Base-by-base conservation (phyloP, 2,113 vertebrate genomes). In the Sarotherodon lohbergeri region DNA sequence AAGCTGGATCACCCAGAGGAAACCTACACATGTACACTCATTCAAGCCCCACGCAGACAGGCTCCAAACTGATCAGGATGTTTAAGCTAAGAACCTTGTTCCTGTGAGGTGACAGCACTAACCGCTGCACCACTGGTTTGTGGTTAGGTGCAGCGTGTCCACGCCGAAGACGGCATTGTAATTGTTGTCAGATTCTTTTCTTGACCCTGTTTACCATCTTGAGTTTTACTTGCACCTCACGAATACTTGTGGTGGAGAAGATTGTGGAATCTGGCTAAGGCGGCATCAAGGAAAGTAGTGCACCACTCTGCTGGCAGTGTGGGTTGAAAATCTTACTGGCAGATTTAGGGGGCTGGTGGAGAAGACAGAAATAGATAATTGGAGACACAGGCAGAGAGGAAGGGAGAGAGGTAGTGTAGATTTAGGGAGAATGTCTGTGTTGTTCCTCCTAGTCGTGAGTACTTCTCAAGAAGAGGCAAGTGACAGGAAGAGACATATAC, bases 351-450 rank as follows among this genome's bases (percentile, higher is more conserved):
- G 83, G 79, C 81, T 89, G 91, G 86, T 91, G 85, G 81, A 88
- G 80, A 82, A 91, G 91, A 93, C 90, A 91, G 85, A 93, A 94
- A 93, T 93, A 94, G 91, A 93, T 93, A 90, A 94, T 92, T 89
- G 91, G 91, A 91, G 91, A 91, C 81, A 88, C 91, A 91, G 86
- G 88, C 83, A 92, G 84, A 93, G 86, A 86, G 78, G 68, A 84
- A 85, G 82, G 76, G 83, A 81, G 50, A 82, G 82, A 89, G 71
- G 88, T 84, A 63, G 88, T 82, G 81, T 81, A 83, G 52, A 55
- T 90, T 93, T 91, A 90, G 85, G 89, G 91, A 90, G 84, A 91
- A 89, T 85, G 46, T 91, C 80, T 90, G 54, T 88, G 84, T 83
- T 87, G 27, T 86, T 50, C 63, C 39, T 92, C 46, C 61, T 61